These are phyloP conservation scores for Drosophila bocki DNA, from an alignment of 1,140 invertebrate species.

Conservation along the genomic window DNA sequence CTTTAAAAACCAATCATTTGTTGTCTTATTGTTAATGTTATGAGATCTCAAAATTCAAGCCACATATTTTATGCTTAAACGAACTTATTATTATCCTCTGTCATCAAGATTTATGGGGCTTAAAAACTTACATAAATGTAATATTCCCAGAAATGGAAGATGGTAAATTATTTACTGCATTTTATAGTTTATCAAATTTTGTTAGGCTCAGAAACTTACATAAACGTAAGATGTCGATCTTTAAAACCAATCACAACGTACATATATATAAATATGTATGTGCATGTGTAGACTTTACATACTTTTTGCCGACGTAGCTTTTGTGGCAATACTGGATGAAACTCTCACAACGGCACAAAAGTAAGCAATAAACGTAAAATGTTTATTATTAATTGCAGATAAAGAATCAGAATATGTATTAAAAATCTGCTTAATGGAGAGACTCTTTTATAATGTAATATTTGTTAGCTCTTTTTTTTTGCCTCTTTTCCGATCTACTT, in stretches of 20 bases:
- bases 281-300: constrained; percentile 11
- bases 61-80: neutral
- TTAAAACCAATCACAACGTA: neutral
- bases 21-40: neutral
- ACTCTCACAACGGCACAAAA: constrained; percentile 12
- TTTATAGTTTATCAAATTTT: neutral
- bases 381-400: neutral
- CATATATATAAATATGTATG: neutral
- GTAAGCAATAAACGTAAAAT: neutral
- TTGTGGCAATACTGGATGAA: constrained; percentile 20
- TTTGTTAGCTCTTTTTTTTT: constrained; percentile 36
- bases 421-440: neutral
- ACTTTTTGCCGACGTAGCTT: constrained; percentile 68
- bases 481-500: constrained; percentile 11
- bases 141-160: neutral
- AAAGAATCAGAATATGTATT: no score
- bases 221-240: neutral
- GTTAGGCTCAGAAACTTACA: neutral
- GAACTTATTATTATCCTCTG: neutral
- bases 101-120: neutral
- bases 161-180: neutral
- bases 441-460: constrained; percentile 59
- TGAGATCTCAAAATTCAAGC: neutral
- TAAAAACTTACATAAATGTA: neutral
- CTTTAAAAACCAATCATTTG: neutral